Conservation (phyloP, 2,888 invertebrate genomes). For the Cyclophora albipunctata region DNA sequence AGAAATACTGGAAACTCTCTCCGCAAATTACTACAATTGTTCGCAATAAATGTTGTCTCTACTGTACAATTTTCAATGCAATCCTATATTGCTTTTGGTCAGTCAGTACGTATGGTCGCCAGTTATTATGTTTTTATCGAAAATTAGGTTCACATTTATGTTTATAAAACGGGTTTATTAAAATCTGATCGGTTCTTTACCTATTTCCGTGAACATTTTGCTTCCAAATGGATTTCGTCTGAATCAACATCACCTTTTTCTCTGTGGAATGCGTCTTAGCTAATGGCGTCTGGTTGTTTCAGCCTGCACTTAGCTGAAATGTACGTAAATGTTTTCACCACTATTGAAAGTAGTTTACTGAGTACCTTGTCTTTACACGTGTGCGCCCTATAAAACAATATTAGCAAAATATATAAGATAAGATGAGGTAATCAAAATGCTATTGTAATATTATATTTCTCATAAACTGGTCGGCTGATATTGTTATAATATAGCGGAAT, state of each 20-base stretch:
- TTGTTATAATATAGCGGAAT: conserved; percentile 69
- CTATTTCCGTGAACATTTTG: conserved; percentile 4
- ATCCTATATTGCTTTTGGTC: conserved; percentile 3
- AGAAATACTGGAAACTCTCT: conserved; percentile 38
- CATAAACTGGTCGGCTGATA: conserved; percentile 61
- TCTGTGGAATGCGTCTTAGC: conserved; percentile 35
- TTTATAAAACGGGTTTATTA: too few species aligned
- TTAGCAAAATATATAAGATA: conserved; percentile 11
- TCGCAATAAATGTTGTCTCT: conserved; percentile 17
- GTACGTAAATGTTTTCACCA: not conserved
- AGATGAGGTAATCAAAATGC: conserved; percentile 37
- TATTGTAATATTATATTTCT: conserved; percentile 42
- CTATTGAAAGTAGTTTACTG: not conserved
- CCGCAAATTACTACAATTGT: conserved; percentile 59
- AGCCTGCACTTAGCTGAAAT: conserved; percentile 21
- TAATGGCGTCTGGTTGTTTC: conserved; percentile 60
- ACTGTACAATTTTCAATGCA: conserved; percentile 8
- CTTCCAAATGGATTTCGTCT: conserved; percentile 32
- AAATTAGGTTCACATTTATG: too few species aligned
- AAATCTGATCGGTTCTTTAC: too few species aligned
- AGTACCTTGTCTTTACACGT: not conserved
- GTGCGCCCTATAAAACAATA: conserved; percentile 12
- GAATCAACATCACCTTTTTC: conserved; percentile 51
- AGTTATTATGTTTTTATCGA: too few species aligned
- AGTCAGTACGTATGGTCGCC: not conserved